These are phyloP conservation scores for Psittacus erithacus DNA, from an alignment of 2,113 vertebrate species.

Conservation along the genomic window DNA sequence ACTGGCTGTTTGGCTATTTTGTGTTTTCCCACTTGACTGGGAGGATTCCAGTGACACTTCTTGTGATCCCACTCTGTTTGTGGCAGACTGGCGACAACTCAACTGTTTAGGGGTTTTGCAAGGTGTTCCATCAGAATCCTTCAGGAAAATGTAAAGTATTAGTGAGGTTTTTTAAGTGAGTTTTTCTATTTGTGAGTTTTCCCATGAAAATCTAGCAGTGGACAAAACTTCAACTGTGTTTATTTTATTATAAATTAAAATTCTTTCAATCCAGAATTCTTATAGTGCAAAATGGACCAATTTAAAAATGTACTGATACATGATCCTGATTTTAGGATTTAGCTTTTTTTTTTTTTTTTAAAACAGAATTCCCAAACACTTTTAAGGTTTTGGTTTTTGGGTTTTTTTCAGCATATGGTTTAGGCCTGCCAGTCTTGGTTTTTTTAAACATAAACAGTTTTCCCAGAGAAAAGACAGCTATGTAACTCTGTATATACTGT, in stretches of 20 bases:
- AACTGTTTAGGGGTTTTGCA: slow-evolving; percentile 94
- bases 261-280: slow-evolving; percentile 42
- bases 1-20: slow-evolving; percentile 73
- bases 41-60: slow-evolving; percentile 79
- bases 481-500: not conserved
- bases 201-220: not conserved
- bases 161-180: not conserved
- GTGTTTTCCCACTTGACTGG: slow-evolving; percentile 74
- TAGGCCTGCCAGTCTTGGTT: not conserved
- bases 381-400: not conserved
- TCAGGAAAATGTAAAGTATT: slow-evolving; percentile 62
- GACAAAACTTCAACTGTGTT: not conserved
- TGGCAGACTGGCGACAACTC: slow-evolving; percentile 78
- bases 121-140: slow-evolving; percentile 97
- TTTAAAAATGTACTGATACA: not conserved
- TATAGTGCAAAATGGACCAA: accelerated
- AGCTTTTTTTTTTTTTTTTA: not conserved
- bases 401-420: not conserved
- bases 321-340: not conserved
- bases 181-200: not conserved
- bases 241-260: not conserved
- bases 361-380: not conserved
- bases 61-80: slow-evolving; percentile 78
- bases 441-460: not conserved
- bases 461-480: not conserved